Base-by-base conservation (phyloP, 2,113 vertebrate species). In the Gymnocephalus cernua region DNA sequence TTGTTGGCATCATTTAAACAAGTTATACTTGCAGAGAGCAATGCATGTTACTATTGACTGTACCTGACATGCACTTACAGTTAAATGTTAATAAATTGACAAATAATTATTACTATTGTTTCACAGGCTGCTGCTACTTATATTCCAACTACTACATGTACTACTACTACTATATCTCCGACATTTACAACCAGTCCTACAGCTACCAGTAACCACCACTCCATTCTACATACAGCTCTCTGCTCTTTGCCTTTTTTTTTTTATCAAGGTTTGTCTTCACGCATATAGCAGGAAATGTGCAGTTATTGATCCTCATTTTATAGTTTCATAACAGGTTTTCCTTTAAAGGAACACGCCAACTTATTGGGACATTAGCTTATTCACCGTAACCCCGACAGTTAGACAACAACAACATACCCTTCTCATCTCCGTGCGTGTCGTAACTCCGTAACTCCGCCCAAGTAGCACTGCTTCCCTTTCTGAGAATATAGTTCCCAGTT, bases 241-340 rank as follows among this genome's bases (percentile, higher is more conserved):
- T 76, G 25, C 79, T 79, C 1, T 41, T 6, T 66, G 25, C 8
- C 38, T 23, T 69, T 80, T 35, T 16, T 16, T 23, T 75, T 78
- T 56, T 18, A 25, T 73, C 35, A 51, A 35, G 53, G 25, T 23
- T 51, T 82, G 6, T 32, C 41, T 78, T 80, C 61, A 77, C 54
- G 72, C n/a, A 23, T 47, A 64, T 54, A 62, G n/a, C 23, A 3
- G 47, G 3, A 54, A 53, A 74, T 56, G 35, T 54, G 16, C n/a
- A 50, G 23, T 27, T 86, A 84, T 78, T 70, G 80, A 87, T 86
- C 66, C 69, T 21, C 48, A 54, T 74, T 84, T 83, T 81, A 81
- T 88, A 58, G 38, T 54, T 66, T 79, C 48, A 77, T 54, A 83
- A 83, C 27, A 19, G 38, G 19, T 14, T 1, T 3, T 69, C 29